Percentiles rank a stretch among this genome's conserved stretches.
Conservation (phyloP, 53 echinoderm and acorn worm genomes). For the Astropecten irregularis region DNA sequence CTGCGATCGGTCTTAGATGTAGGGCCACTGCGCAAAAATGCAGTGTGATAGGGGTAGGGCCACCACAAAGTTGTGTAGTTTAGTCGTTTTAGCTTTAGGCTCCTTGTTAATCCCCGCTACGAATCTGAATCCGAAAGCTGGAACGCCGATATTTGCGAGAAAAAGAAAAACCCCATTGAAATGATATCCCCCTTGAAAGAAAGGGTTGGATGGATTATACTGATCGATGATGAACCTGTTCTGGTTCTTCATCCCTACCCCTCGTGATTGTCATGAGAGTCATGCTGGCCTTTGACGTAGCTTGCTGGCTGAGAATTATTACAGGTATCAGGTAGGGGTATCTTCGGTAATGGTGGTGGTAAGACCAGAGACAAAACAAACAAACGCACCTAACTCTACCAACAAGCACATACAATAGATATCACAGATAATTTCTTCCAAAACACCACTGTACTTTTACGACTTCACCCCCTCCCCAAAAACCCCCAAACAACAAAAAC, state of each 20-base stretch:
- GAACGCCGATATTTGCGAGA: not conserved
- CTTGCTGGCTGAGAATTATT: conserved; percentile 3
- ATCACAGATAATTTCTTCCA: too few relatives aligned
- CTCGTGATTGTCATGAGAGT: not conserved
- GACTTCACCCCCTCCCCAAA: too few relatives aligned
- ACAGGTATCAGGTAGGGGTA: conserved; percentile 35
- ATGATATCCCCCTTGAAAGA: not conserved
- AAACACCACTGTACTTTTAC: too few relatives aligned
- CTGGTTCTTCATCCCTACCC: not conserved
- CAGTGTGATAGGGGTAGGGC: conserved; percentile 54
- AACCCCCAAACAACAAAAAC: too few relatives aligned
- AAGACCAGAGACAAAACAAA: too few relatives aligned
- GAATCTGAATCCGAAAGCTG: not conserved
- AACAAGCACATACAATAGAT: too few relatives aligned
- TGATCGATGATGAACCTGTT: not conserved
- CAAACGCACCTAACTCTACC: too few relatives aligned
- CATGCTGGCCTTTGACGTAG: not conserved
- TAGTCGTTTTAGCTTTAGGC: not conserved
- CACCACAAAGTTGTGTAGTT: not conserved
- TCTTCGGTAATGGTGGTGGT: conserved; percentile 14
- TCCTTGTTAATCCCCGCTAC: not conserved
- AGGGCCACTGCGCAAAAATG: conserved; percentile 64
- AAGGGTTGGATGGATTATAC: not conserved
- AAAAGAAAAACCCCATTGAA: not conserved
- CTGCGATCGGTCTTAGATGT: not conserved